Evolutionary conservation across 2,888 invertebrate species (phyloP), one percentile per base, ranked within the genome.

Genomic region (Cosmorhoe ocellata): DNA sequence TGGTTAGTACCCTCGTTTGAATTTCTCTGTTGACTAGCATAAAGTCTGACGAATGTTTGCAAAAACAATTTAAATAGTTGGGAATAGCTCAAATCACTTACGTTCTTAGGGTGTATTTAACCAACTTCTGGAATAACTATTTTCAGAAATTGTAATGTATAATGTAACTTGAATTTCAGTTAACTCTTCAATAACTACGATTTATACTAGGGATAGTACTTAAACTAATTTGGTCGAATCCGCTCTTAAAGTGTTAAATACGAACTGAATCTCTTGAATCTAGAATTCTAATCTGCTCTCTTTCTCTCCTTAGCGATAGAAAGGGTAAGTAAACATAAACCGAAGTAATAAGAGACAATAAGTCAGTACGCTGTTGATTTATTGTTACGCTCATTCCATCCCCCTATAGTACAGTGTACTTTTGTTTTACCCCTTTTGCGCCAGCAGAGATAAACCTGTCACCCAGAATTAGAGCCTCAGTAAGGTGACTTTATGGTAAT

Each of bases 401-500:
- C 13, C 7, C 13, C 9, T 30, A 39, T 28, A 7, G 8, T 27
- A 31, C 33, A 11, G 10, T 42, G 42, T 33, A 14, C 33, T 39
- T 39, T 32, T 27, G 13, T 37, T 52, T 38, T n/a, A 40, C 31
- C 13, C 22, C 18, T 18, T 40, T 43, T 45, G 37, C 42, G 26
- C 26, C 18, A 41, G 28, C 13, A 34, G 30, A 45, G 48, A 62
- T 56, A 56, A 54, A 56, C 42, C 45, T 59, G 57, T 61, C 58
- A 14, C 49, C 54, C 59, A 50, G 55, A 57, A 58, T 59, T 59
- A 60, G 60, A 59, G 33, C 47, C 61, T 55, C 55, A 55, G 57
- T 59, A 56, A 54, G 66, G 64, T 66, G 66, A 64, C 64, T 60
- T n/a, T 61, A 62, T 62, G 62, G 48, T 59, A 62, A 62, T 62